Evolutionary conservation across 2,797 vertebrate genomes (phyloP), one percentile per base, ranked within the genome.

Genomic region (Gymnoscopelus braueri): DNA sequence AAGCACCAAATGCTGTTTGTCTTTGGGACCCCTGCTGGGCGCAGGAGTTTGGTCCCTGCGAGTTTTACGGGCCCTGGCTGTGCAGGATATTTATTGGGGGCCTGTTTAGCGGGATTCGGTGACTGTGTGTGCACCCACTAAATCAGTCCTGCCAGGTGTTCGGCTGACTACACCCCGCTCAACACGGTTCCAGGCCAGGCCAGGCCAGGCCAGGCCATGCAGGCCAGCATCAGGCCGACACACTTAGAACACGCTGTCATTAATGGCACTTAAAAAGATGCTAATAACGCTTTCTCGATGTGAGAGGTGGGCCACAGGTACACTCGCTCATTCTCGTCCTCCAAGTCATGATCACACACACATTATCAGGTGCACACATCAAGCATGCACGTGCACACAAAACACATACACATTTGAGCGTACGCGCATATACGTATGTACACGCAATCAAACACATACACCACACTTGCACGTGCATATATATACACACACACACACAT

Each of bases 21-120:
- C 81, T 84, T 39, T 13, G 72, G 76, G 80, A 65, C 78, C 92
- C 39, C 92, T 65, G 89, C 88, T 82, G 89, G 71, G 89, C 10
- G 81, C 84, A 87, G 86, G 79, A 88, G 89, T 83, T 65, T 72
- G 82, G 76, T 79, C 81, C 75, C 80, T 79, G 79, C 67, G 74
- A 74, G 80, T 93, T 93, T 44, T 91, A 94, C 79, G 65, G 88
- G 87, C 89, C 86, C 89, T 85, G 86, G 89, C 93, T 92, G 88
- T 86, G 85, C 82, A 77, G 80, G 87, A 92, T 93, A 89, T 93
- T 94, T 94, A 94, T 90, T 89, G 85, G 89, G 83, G 89, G 86
- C 44, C 84, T 89, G 86, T 92, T 91, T 77, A 84, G 81, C 74
- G 82, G 26, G 67, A 65, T 72, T 54, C 71, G 48, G 80, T 66